These are phyloP conservation scores for Neoniphon sammara DNA, from an alignment of 2,797 vertebrate genomes.

Conservation along the genomic window DNA sequence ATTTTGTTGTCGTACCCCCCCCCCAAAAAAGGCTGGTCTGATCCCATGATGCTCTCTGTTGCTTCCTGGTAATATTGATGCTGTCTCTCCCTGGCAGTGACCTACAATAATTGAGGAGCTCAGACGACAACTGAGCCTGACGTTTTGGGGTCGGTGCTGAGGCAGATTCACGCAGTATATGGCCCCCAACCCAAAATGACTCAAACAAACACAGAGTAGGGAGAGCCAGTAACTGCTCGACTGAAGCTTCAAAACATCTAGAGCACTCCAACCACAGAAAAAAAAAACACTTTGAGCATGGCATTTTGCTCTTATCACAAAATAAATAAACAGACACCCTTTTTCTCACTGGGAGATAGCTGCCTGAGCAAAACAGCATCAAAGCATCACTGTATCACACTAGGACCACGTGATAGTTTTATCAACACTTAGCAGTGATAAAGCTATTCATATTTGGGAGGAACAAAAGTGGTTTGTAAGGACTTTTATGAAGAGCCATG, in stretches of 20 bases:
- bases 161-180: conserved; percentile 44
- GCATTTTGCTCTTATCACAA: conserved; percentile 33
- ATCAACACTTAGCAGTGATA: conserved; percentile 42
- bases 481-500: conserved; percentile 22
- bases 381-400: conserved; percentile 40
- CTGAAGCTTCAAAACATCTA: conserved; percentile 20
- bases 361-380: conserved; percentile 2
- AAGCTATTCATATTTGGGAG: conserved; percentile 28
- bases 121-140: conserved; percentile 65
- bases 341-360: conserved; percentile 12
- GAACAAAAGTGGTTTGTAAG: conserved; percentile 55
- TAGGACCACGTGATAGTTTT: conserved; percentile 36
- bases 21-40: conserved; percentile 3
- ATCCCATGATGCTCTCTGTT: conserved; percentile 32
- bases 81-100: conserved; percentile 41
- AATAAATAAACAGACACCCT: conserved; percentile 41
- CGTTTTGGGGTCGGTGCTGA: conserved; percentile 71
- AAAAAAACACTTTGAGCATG: background rate
- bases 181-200: conserved; percentile 34
- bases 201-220: conserved; percentile 14
- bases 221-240: conserved; percentile 34
- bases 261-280: background rate
- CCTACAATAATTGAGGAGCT: conserved; percentile 62
- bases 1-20: conserved; percentile 11
- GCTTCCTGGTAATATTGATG: conserved; percentile 16